Evolutionary conservation across 2,797 vertebrate species (phyloP).

Genomic region (Merluccius polli): DNA sequence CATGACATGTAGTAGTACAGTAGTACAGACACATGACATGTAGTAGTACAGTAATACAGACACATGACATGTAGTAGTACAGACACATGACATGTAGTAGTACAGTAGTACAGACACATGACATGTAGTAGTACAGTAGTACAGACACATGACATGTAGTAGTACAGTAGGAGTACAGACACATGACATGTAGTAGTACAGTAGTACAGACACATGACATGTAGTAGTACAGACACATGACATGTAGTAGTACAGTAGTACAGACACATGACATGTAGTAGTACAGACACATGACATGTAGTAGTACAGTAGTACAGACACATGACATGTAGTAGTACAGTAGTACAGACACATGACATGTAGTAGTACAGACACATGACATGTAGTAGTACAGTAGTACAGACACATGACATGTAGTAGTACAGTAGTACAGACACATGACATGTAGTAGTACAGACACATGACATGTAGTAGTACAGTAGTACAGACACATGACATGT

Average conservation of each 20-base stretch:
- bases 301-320: no score
- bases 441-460: background rate
- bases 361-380: background rate
- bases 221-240: background rate
- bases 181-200: no score
- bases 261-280: no score
- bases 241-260: no score
- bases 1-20: background rate
- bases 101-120: no score
- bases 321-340: no score
- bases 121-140: background rate
- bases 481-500: background rate
- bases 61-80: no score
- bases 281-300: background rate
- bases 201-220: background rate
- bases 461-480: no score
- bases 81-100: no score
- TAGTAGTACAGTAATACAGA: background rate
- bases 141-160: background rate
- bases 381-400: background rate
- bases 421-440: background rate
- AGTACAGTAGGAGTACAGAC: no score
- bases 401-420: no score
- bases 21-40: background rate
- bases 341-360: no score